Evolutionary conservation across 1,140 invertebrate species (phyloP), one percentile per base, ranked within the genome.

Genomic region (Lutraria rhynchaena): DNA sequence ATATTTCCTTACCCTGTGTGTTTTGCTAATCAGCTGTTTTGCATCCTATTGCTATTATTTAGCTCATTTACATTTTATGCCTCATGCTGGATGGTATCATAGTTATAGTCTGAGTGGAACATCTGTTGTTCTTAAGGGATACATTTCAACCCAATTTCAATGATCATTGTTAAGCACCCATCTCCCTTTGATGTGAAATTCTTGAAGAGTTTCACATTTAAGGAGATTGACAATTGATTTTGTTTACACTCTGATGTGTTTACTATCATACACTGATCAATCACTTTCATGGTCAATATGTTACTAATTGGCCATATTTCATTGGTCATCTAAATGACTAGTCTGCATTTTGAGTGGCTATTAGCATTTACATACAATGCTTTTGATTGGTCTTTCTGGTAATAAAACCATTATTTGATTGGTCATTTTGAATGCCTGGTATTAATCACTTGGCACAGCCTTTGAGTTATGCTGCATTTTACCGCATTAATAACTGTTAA

Each of bases 261-360:
- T 70, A 13, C 11, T 2, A 44, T 2, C 4, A 17, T 55, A 15
- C 35, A 61, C 31, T 49, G 41, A 67, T 67, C n/a, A 61, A 9
- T 29, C 73, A 63, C 41, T 33, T 29, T 75, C 58, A 75, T 61
- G 73, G 35, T 5, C 44, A 19, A 75, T 61, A 15, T 75, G 73
- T 75, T 61, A 7, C 44, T 46, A 75, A 75, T 75, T 61, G 57
- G n/a, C 55, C 57, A 46, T 15, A 75, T 61, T 75, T 61, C 58
- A 63, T 75, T 75, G 73, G 73, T 75, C 73, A 75, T 13, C 58
- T 61, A 49, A 11, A 67, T 31, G 1, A 67, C 22, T 67, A n/a
- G 17, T 22, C 1, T 46, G n/a, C 44, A 19, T 67, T 67, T 67
- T 67, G 24, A 67, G 27, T 49, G 63, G 63, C 44, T 67, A 67